Percentiles rank a stretch among this genome's conserved stretches.
Conservation (phyloP, 2,797 vertebrate species). For the Danionella dracula region DNA sequence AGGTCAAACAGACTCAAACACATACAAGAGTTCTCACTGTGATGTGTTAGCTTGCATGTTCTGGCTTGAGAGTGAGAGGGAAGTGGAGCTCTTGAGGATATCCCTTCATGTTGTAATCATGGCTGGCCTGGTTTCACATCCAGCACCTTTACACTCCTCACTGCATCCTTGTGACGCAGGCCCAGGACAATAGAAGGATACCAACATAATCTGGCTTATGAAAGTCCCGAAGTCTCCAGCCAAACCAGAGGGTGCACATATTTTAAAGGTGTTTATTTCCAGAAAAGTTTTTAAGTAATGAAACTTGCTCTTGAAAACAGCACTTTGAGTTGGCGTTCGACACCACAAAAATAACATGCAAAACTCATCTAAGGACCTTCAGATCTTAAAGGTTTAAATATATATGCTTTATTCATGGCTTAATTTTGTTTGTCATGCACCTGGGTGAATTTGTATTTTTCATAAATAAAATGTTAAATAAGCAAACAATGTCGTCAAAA, state of each 20-base stretch:
- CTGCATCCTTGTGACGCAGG: constrained; percentile 78
- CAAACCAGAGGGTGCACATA: constrained; percentile 47
- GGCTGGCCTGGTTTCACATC: constrained; percentile 48
- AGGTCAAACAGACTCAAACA: background rate
- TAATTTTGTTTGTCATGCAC: too few relatives aligned
- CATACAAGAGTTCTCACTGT: constrained; percentile 71
- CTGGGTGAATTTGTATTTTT: too few relatives aligned
- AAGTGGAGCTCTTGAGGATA: constrained; percentile 90
- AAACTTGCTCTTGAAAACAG: too few relatives aligned
- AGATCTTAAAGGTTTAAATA: too few relatives aligned
- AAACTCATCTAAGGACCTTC: too few relatives aligned
- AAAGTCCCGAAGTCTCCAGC: constrained; percentile 71
- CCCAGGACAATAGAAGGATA: constrained; percentile 98
- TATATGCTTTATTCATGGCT: too few relatives aligned
- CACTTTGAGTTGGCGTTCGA: too few relatives aligned
- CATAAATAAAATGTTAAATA: too few relatives aligned
- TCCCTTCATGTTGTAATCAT: constrained; percentile 83
- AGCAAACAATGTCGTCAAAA: too few relatives aligned
- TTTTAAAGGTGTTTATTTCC: too few relatives aligned
- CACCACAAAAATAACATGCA: too few relatives aligned
- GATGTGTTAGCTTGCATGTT: constrained; percentile 84
- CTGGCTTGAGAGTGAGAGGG: constrained; percentile 91
- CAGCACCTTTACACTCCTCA: constrained; percentile 65
- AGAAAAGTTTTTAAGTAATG: too few relatives aligned
- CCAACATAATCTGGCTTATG: constrained; percentile 81